Base-by-base conservation (phyloP, 2,888 invertebrate genomes). In the Hylaea fasciaria region DNA sequence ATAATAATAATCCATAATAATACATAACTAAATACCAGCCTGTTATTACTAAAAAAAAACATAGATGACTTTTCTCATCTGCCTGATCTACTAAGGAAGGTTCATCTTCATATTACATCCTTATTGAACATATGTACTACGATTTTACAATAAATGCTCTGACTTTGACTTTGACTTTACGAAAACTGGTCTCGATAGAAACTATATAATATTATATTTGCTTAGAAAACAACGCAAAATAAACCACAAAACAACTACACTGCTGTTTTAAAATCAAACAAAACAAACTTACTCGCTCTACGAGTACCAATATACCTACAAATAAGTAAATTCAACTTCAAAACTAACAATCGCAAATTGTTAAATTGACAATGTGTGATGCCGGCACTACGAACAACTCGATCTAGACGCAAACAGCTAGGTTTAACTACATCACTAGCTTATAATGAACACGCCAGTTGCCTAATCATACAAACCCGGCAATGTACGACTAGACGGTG, bases 401-500 rank as follows among this genome's bases (percentile, higher is more conserved):
- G 14, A 14, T n/a, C 40, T 40, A 12, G 7, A 40, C 2, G 14
- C 40, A 14, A 40, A 40, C 22, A 46, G 44, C 7, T n/a, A 29
- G 14, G 17, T 13, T 11, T 13, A 49, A 45, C n/a, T 22, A n/a
- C 57, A 57, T 51, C 12, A 41, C 51, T 52, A 11, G 16, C 28
- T 29, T 29, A 16, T 7, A 44, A 58, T 16, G 41, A 39, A 2
- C n/a, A 7, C n/a, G 29, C 10, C 0, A 28, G 17, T 47, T 28
- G 16, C 43, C 14, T 41, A 53, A 16, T 39, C n/a, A 35, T 39
- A 53, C 48, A 17, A 45, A 59, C 44, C 29, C 16, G 46, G 28
- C 50, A 49, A 46, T 55, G 50, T 55, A 50, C 11, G 14, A 13
- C 22, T 32, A 32, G 40, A 16, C 1, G 7, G 10, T 46, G 22